Conservation (phyloP, 2,888 invertebrate genomes). For the Pyrocoelia pectoralis region DNA sequence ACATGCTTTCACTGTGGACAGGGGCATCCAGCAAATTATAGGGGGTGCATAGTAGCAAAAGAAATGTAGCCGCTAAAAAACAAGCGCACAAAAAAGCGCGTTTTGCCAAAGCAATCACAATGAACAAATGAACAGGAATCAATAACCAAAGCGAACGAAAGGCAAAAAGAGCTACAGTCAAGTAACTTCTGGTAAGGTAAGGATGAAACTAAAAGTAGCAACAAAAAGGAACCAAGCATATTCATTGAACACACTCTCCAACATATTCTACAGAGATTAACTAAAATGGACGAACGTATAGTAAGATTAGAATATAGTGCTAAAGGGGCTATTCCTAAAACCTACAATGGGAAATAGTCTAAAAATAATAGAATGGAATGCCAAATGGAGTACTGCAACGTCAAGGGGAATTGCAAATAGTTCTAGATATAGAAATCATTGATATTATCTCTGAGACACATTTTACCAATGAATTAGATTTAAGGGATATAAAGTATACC, state of each 20-base stretch:
- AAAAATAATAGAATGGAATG: no score
- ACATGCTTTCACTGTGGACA: slow-evolving; percentile 25
- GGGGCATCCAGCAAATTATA: slow-evolving; percentile 28
- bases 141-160: slow-evolving; percentile 9
- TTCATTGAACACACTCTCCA: slow-evolving; percentile 17
- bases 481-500: neutral
- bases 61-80: slow-evolving; percentile 19
- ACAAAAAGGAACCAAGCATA: slow-evolving; percentile 13
- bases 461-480: neutral
- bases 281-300: slow-evolving; percentile 33
- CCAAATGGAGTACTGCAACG: neutral
- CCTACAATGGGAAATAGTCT: slow-evolving; percentile 28
- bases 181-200: slow-evolving; percentile 9
- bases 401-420: neutral
- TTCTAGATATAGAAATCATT: neutral
- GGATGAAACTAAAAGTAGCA: slow-evolving; percentile 10
- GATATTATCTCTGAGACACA: neutral
- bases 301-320: slow-evolving; percentile 29
- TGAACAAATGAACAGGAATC: slow-evolving; percentile 11
- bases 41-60: slow-evolving; percentile 17
- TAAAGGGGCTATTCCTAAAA: slow-evolving; percentile 29
- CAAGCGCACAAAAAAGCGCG: slow-evolving; percentile 12
- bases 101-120: slow-evolving; percentile 24
- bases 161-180: slow-evolving; percentile 13
- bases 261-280: slow-evolving; percentile 27